A percentile compares a stretch with the other conserved stretches of the same genome.
These are phyloP conservation scores for Dasyornis broadbenti DNA, from an alignment of 2,113 vertebrate genomes.

Conservation along the genomic window DNA sequence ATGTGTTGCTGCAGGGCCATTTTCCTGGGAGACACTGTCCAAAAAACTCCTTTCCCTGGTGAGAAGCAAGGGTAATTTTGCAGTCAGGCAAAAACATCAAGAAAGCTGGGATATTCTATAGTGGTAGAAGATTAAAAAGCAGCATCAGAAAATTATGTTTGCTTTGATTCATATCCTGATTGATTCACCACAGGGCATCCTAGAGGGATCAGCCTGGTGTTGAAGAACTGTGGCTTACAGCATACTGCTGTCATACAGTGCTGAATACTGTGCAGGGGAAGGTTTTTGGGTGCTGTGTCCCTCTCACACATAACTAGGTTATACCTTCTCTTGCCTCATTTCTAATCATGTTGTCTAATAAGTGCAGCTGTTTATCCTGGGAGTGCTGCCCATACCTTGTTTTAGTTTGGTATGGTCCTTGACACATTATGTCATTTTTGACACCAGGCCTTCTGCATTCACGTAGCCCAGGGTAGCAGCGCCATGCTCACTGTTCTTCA, in stretches of 20 bases:
- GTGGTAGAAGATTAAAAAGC: not conserved
- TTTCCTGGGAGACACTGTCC: not conserved
- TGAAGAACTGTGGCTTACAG: not conserved
- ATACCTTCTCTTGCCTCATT: not conserved
- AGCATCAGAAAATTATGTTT: not conserved
- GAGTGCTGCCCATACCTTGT: not conserved
- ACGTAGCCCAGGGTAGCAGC: not conserved
- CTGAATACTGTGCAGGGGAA: not conserved
- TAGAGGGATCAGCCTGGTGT: not conserved
- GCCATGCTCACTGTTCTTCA: not conserved
- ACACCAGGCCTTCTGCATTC: not conserved
- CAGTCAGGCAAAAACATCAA: not conserved
- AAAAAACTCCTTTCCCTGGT: not conserved
- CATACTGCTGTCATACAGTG: rapidly evolving
- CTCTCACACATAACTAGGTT: not conserved
- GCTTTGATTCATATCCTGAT: not conserved
- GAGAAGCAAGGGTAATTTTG: not conserved
- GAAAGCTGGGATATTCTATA: not conserved
- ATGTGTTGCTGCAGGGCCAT: not conserved
- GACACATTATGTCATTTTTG: not conserved
- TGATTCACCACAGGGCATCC: not conserved
- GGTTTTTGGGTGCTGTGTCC: not conserved
- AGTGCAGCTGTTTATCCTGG: not conserved
- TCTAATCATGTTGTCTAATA: not conserved
- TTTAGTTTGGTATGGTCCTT: not conserved